Evolutionary conservation across 2,113 vertebrate genomes (phyloP).

Genomic region (Atlantisia rogersi): DNA sequence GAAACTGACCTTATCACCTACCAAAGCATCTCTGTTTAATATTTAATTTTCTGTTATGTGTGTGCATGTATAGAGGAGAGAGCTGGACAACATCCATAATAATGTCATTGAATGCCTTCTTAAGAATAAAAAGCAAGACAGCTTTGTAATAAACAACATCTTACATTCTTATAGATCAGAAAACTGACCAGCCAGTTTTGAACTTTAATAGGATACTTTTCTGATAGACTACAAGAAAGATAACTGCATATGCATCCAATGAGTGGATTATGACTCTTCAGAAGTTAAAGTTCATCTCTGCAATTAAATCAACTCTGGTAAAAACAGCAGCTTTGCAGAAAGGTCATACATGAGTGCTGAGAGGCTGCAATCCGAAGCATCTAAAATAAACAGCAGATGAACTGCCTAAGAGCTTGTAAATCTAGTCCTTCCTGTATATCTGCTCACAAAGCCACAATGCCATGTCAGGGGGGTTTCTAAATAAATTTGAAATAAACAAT

Average conservation of each 20-base stretch:
- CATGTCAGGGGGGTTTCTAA: neutral
- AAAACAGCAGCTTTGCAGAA: slow-evolving; percentile 29
- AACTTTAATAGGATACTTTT: slow-evolving; percentile 18
- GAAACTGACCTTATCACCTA: slow-evolving; percentile 22
- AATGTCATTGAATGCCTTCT: neutral
- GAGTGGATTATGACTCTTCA: slow-evolving; percentile 21
- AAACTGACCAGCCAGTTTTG: neutral
- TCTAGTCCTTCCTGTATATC: neutral
- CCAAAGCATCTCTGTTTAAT: neutral
- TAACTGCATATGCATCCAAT: slow-evolving; percentile 3
- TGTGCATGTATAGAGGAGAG: neutral
- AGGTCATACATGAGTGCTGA: slow-evolving; percentile 46
- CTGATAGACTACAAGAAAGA: neutral
- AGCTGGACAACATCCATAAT: neutral
- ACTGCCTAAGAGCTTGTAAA: neutral
- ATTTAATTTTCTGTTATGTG: neutral
- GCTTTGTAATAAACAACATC: neutral
- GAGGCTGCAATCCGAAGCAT: neutral
- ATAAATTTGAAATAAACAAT: neutral
- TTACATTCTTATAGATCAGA: neutral
- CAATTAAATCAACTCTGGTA: slow-evolving; percentile 60
- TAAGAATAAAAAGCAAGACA: neutral
- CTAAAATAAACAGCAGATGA: slow-evolving; percentile 31
- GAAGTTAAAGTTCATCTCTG: slow-evolving; percentile 65
- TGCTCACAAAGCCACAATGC: neutral